These are phyloP conservation scores for Cyclopterus lumpus DNA, from an alignment of 2,797 vertebrate genomes.

Conservation along the genomic window DNA sequence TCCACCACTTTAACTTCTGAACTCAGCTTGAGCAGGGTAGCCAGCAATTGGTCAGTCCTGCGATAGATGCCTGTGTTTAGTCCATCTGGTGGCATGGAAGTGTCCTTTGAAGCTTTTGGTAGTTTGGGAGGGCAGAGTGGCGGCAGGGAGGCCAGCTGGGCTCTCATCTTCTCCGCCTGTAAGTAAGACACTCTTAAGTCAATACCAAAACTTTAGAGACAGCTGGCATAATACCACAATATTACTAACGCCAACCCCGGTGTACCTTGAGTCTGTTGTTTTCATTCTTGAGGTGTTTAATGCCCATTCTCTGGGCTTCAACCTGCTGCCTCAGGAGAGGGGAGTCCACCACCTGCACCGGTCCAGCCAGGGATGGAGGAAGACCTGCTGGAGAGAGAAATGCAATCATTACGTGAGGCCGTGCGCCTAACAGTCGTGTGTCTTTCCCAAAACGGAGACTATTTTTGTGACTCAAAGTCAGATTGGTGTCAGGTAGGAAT, in stretches of 20 bases:
- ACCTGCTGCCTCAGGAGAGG: conserved; percentile 93
- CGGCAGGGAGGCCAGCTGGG: conserved; percentile 86
- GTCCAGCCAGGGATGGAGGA: conserved; percentile 76
- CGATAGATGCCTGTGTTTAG: conserved; percentile 85
- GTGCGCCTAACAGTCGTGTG: not conserved
- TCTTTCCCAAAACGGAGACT: not conserved
- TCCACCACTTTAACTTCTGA: conserved; percentile 88
- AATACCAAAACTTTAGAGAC: not conserved
- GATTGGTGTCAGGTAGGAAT: not conserved
- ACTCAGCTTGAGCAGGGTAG: conserved; percentile 89
- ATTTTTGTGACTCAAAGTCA: not conserved
- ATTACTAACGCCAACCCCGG: not conserved
- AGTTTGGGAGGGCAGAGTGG: conserved; percentile 87
- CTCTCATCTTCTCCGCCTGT: conserved; percentile 89
- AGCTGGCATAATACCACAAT: accelerated
- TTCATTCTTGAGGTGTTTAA: conserved; percentile 92
- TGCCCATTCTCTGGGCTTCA: conserved; percentile 87
- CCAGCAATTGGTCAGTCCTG: conserved; percentile 89
- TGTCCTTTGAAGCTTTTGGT: conserved; percentile 71
- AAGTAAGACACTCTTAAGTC: not conserved
- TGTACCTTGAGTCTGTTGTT: conserved; percentile 90
- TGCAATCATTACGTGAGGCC: not conserved
- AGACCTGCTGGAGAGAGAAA: conserved; percentile 35
- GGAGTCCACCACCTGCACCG: conserved; percentile 89
- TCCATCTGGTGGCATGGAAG: conserved; percentile 75